Conservation (phyloP, 2,888 invertebrate species). For the Pheosia tremula region DNA sequence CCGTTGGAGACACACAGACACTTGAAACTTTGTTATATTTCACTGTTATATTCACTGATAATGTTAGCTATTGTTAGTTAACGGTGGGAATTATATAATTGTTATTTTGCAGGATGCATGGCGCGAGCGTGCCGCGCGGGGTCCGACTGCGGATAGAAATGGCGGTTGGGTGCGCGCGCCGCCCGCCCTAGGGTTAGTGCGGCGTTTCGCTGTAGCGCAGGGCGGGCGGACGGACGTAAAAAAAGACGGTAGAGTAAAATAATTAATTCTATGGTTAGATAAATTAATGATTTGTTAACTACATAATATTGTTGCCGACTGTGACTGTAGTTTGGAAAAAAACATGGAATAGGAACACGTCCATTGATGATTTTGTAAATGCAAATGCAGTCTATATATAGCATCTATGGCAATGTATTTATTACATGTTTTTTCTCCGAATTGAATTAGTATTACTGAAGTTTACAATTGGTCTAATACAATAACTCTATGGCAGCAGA, state of each 20-base stretch:
- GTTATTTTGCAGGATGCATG: slow-evolving; percentile 61
- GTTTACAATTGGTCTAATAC: too few relatives aligned
- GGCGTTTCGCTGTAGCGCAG: slow-evolving; percentile 35
- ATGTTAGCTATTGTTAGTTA: slow-evolving; percentile 39
- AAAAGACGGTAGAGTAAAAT: not conserved
- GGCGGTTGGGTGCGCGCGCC: slow-evolving; percentile 78
- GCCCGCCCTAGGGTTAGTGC: slow-evolving; percentile 68
- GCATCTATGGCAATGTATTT: too few relatives aligned
- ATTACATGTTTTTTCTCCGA: too few relatives aligned
- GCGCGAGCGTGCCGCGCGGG: slow-evolving; percentile 70
- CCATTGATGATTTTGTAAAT: too few relatives aligned
- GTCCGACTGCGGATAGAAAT: slow-evolving; percentile 77
- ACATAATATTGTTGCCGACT: too few relatives aligned
- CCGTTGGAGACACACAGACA: slow-evolving; percentile 7
- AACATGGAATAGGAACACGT: too few relatives aligned
- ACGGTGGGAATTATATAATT: slow-evolving; percentile 63
- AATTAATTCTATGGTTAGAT: not conserved
- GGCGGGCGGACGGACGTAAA: slow-evolving; percentile 1
- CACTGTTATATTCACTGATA: slow-evolving; percentile 28
- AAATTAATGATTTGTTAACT: too few relatives aligned
- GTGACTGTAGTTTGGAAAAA: too few relatives aligned
- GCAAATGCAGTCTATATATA: too few relatives aligned
- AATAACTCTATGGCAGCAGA: too few relatives aligned
- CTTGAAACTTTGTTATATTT: slow-evolving; percentile 9
- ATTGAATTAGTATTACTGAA: too few relatives aligned